A percentile compares a stretch with the other conserved stretches of the same genome.
Conservation (phyloP, 2,797 vertebrate species). For the Stomatorhinus walkeri region DNA sequence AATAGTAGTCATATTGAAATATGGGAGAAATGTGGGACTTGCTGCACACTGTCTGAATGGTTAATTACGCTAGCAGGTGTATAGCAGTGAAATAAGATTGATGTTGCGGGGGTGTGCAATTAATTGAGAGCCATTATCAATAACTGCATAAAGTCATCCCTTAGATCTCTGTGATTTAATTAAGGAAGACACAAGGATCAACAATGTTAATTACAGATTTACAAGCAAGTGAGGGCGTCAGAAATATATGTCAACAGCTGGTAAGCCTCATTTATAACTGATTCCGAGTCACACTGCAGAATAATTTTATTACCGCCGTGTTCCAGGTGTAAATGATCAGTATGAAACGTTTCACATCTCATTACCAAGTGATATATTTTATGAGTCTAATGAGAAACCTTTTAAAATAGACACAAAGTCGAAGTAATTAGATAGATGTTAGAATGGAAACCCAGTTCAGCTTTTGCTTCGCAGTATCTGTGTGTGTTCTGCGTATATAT, state of each 20-base stretch:
- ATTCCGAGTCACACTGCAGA: conserved; percentile 24
- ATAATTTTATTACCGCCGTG: conserved; percentile 25
- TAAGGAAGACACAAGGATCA: conserved; percentile 51
- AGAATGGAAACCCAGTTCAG: background rate
- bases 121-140: conserved; percentile 55
- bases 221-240: conserved; percentile 46
- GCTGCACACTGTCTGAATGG: conserved; percentile 32
- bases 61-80: conserved; percentile 53
- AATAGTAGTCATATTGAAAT: background rate
- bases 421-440: conserved; percentile 27
- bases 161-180: conserved; percentile 53
- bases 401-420: conserved; percentile 27
- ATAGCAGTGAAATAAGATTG: conserved; percentile 42
- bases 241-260: conserved; percentile 52
- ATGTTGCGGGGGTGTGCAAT: conserved; percentile 48
- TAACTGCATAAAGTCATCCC: conserved; percentile 43
- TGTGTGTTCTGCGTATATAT: background rate
- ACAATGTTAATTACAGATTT: conserved; percentile 57
- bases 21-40: conserved; percentile 29
- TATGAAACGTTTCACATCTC: conserved; percentile 35
- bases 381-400: conserved; percentile 32
- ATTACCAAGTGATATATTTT: conserved; percentile 43
- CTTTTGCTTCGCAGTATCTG: background rate
- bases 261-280: conserved; percentile 41
- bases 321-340: conserved; percentile 34